These are phyloP conservation scores for Spilosoma lubricipeda DNA, from an alignment of 2,888 invertebrate genomes.

Conservation along the genomic window DNA sequence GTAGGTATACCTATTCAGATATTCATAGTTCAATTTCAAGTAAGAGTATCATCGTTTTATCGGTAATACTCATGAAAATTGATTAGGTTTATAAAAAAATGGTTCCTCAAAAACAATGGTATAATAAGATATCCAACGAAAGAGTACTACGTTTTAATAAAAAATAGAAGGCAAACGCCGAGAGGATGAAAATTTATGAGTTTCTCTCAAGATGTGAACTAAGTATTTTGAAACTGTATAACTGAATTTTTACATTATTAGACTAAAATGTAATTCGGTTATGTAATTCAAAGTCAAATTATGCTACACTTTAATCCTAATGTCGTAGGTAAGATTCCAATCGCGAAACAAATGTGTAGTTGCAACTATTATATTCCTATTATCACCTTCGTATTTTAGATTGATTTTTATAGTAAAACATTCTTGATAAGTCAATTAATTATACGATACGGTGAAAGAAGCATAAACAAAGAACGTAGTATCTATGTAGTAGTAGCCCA, in stretches of 20 bases:
- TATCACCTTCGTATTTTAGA: too few species aligned
- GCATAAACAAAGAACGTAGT: too few species aligned
- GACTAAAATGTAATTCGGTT: not conserved
- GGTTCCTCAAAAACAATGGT: not conserved
- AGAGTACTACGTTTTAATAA: not conserved
- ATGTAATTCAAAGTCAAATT: not conserved
- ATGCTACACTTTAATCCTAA: too few species aligned
- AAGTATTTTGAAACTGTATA: not conserved
- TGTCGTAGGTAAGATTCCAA: too few species aligned
- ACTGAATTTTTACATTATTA: not conserved
- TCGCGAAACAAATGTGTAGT: too few species aligned
- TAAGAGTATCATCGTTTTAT: not conserved
- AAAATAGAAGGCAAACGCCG: not conserved
- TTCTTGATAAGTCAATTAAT: too few species aligned
- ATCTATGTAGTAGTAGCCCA: too few species aligned
- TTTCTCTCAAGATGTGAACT: not conserved
- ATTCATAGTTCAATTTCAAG: not conserved
- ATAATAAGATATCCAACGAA: not conserved
- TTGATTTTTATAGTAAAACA: too few species aligned
- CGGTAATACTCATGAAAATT: not conserved
- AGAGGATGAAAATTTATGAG: not conserved
- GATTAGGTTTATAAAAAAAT: not conserved
- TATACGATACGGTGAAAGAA: too few species aligned
- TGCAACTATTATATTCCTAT: too few species aligned
- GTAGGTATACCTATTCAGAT: constrained; percentile 6